Percentiles rank a stretch among this genome's conserved stretches.
Evolutionary conservation across 2,113 vertebrate species (phyloP).

Genomic region (Psittacus erithacus): DNA sequence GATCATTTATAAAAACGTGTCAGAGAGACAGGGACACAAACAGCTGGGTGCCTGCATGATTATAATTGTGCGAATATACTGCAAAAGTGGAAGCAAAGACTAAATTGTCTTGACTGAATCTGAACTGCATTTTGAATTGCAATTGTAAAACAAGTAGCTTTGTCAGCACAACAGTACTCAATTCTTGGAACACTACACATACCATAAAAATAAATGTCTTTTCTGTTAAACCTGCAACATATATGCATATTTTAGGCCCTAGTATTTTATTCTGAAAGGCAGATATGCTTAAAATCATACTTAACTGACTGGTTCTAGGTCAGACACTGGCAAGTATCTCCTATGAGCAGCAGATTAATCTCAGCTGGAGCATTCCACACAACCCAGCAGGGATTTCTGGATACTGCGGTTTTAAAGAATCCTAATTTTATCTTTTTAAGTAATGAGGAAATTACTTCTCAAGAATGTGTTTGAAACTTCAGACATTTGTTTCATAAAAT

Average conservation of each 20-base stretch:
- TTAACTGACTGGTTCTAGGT: not conserved
- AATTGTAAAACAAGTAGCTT: not conserved
- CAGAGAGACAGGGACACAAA: not conserved
- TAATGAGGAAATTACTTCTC: not conserved
- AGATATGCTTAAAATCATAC: not conserved
- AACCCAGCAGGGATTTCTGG: not conserved
- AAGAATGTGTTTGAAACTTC: slow-evolving; percentile 1
- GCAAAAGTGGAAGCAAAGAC: not conserved
- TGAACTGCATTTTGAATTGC: not conserved
- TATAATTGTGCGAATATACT: not conserved
- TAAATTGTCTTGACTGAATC: not conserved
- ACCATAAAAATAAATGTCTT: not conserved
- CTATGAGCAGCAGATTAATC: not conserved
- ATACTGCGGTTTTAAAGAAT: not conserved
- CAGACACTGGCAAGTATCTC: not conserved
- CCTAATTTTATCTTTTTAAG: not conserved
- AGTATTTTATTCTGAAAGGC: not conserved
- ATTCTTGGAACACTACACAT: not conserved
- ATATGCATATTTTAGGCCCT: not conserved
- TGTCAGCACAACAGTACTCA: not conserved
- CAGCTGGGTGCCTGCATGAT: not conserved
- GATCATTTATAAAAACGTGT: not conserved
- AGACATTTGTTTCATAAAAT: not conserved
- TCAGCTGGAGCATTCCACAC: not conserved
- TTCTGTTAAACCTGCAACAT: not conserved